Percentiles rank a stretch among this genome's conserved stretches.
Evolutionary conservation across 1,140 invertebrate genomes (phyloP).

Genomic region (Anoplolepis gracilipes): DNA sequence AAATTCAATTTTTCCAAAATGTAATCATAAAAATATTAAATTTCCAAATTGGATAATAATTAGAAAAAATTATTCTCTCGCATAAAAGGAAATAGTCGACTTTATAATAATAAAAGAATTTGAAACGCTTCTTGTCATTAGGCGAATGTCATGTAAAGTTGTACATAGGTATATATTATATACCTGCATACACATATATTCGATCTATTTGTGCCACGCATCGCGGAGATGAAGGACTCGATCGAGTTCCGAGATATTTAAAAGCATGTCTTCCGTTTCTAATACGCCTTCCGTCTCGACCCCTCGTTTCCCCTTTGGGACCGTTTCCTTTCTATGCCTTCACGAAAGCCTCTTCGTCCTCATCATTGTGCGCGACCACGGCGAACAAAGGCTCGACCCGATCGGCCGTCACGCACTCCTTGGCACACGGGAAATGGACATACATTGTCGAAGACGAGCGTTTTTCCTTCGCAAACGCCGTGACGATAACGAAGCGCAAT

Average conservation of each 20-base stretch:
- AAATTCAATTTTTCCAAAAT: too few species aligned
- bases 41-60: background rate
- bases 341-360: slow-evolving; percentile 11
- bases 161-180: background rate
- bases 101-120: background rate
- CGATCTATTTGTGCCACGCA: background rate
- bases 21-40: too few species aligned
- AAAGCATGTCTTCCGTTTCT: slow-evolving; percentile 48
- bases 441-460: background rate
- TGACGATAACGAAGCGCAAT: background rate
- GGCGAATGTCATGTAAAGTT: background rate
- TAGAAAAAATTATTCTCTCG: background rate
- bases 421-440: slow-evolving; percentile 19
- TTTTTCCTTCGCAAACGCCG: too few species aligned
- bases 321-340: slow-evolving; percentile 15
- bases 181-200: too few species aligned
- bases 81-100: too few species aligned
- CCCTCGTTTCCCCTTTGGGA: background rate
- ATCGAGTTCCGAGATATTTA: slow-evolving; percentile 33
- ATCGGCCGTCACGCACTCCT: slow-evolving; percentile 42
- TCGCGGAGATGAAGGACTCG: background rate
- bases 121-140: background rate
- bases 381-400: slow-evolving; percentile 29
- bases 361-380: slow-evolving; percentile 15
- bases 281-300: slow-evolving; percentile 9